phyloP scores from a whole-genome alignment of 2,113 vertebrate genomes.

The Lathamus discolor region DNA sequence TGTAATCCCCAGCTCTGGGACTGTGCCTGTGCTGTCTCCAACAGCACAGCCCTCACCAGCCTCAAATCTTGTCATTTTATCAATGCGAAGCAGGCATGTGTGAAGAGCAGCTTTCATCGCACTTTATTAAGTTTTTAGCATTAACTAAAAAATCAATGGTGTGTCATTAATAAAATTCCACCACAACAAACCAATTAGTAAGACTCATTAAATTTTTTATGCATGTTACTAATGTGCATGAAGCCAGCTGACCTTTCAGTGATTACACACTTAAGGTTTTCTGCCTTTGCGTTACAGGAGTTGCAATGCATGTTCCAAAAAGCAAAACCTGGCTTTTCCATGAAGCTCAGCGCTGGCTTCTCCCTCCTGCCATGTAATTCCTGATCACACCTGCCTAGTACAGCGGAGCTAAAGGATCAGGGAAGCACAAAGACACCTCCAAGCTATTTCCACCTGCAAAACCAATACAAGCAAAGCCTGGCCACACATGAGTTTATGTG shows the following conservation, averaged over 20 bases:
- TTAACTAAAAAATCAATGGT: conserved; percentile 29
- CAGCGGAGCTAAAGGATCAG: neutral
- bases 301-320: neutral
- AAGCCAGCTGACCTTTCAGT: conserved; percentile 38
- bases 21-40: fast-evolving
- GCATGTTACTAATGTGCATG: neutral
- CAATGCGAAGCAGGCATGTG: neutral
- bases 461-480: neutral
- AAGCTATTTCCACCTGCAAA: neutral
- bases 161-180: conserved; percentile 48
- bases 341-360: neutral
- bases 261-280: neutral
- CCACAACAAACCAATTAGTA: conserved; percentile 63
- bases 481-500: neutral
- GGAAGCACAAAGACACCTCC: neutral
- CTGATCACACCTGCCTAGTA: neutral
- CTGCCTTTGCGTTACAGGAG: neutral
- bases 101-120: neutral
- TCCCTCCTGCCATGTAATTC: neutral
- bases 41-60: fast-evolving
- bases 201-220: conserved; percentile 61
- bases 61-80: neutral
- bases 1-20: neutral
- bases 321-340: neutral
- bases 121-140: conserved; percentile 16